Evolutionary conservation across 1,140 invertebrate species (phyloP).

Genomic region (Pseudomyrmex dendroicus): DNA sequence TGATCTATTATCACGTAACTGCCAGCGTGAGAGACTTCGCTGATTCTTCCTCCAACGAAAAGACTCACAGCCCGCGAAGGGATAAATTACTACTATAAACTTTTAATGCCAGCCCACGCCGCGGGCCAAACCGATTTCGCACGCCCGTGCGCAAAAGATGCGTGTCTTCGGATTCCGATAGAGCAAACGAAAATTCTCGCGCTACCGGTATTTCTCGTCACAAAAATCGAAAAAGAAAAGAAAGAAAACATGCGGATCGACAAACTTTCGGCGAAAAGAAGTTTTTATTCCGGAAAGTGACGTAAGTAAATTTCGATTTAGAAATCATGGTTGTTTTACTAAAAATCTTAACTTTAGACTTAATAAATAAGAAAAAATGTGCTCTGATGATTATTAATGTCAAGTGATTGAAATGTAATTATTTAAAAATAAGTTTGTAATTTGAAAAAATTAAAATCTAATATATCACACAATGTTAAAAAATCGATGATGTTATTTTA

Average conservation of each 20-base stretch:
- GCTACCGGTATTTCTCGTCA: slow-evolving; percentile 49
- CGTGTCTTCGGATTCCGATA: slow-evolving; percentile 66
- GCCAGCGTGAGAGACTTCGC: slow-evolving; percentile 73
- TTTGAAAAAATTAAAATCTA: too few species aligned
- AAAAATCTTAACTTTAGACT: background rate
- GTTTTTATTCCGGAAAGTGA: background rate
- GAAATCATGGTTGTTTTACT: background rate
- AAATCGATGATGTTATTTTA: too few species aligned
- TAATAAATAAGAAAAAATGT: too few species aligned
- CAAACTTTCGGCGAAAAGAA: background rate
- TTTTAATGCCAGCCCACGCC: slow-evolving; percentile 68
- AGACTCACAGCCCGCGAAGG: slow-evolving; percentile 36
- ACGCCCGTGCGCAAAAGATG: slow-evolving; percentile 63
- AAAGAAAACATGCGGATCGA: slow-evolving; percentile 5
- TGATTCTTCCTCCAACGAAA: slow-evolving; percentile 42
- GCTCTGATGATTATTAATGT: too few species aligned
- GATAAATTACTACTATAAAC: slow-evolving; percentile 77
- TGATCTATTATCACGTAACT: slow-evolving; percentile 70
- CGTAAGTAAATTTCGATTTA: background rate
- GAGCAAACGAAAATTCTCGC: slow-evolving; percentile 41
- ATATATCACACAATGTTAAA: too few species aligned
- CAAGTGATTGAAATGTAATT: too few species aligned
- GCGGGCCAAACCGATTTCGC: slow-evolving; percentile 59
- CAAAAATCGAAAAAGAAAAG: slow-evolving; percentile 5
- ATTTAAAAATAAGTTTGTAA: too few species aligned